Evolutionary conservation across 2,113 vertebrate genomes (phyloP).

Genomic region (Sinosuthora webbiana): DNA sequence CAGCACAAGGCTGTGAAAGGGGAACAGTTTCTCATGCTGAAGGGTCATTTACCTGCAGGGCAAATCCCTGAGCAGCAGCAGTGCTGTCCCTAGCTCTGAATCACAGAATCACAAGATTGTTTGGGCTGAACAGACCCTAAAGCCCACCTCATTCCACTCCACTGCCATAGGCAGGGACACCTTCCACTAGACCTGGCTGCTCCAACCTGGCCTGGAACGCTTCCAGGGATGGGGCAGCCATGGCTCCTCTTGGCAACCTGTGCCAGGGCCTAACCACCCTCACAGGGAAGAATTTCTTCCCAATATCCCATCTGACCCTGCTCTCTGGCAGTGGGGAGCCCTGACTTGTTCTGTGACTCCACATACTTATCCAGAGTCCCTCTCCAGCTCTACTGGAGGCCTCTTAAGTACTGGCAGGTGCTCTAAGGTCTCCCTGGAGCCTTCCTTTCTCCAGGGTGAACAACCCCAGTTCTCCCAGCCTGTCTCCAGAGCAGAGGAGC

Average conservation of each 20-base stretch:
- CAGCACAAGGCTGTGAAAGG: neutral
- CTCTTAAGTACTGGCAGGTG: neutral
- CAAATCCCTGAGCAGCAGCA: neutral
- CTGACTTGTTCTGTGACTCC: neutral
- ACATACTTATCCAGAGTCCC: neutral
- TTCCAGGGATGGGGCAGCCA: neutral
- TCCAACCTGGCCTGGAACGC: neutral
- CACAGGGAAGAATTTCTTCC: neutral
- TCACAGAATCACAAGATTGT: neutral
- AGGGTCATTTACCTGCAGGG: neutral
- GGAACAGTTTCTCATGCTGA: neutral
- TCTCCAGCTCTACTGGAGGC: neutral
- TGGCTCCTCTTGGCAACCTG: neutral
- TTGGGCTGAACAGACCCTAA: neutral
- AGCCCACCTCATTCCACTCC: neutral
- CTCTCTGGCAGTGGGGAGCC: neutral
- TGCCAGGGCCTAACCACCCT: neutral
- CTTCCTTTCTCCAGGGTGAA: neutral
- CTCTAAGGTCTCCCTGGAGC: neutral
- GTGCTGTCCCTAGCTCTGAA: neutral
- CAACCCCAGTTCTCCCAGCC: neutral
- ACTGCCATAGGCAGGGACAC: neutral
- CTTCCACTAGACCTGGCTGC: neutral
- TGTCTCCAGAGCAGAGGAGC: neutral
- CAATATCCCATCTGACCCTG: neutral